Percentiles rank a stretch among this genome's conserved stretches.
Conservation (phyloP, 2,797 vertebrate genomes). For the Podarcis lilfordi region DNA sequence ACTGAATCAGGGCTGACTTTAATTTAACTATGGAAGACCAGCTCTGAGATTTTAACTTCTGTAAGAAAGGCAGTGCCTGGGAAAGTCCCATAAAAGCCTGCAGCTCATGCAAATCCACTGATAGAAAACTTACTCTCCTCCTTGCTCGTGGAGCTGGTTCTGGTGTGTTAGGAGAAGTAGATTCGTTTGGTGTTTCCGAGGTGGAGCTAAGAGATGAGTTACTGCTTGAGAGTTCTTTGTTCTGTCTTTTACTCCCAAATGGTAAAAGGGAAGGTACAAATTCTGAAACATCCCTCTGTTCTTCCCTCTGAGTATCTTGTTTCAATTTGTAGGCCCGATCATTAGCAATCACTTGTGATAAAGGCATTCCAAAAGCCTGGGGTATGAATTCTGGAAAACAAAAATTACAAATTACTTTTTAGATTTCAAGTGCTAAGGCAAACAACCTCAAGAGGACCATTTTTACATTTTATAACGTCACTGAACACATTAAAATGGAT, state of each 20-base stretch:
- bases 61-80: not conserved
- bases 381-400: conserved; percentile 85
- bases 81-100: not conserved
- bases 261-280: conserved; percentile 90
- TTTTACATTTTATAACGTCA: not conserved
- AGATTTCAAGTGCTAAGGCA: conserved; percentile 14
- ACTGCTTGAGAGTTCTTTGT: conserved; percentile 97
- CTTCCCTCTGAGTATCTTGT: conserved; percentile 87
- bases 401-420: conserved; percentile 34
- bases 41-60: not conserved
- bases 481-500: not conserved
- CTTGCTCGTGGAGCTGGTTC: conserved; percentile 86
- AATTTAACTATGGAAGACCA: not conserved
- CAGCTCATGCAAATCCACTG: fast-evolving
- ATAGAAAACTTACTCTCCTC: conserved; percentile 86
- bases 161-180: conserved; percentile 83
- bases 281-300: conserved; percentile 88
- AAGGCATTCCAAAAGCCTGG: conserved; percentile 93
- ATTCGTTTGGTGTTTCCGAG: conserved; percentile 92
- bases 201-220: conserved; percentile 98
- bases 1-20: conserved; percentile 3
- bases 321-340: conserved; percentile 92
- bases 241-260: conserved; percentile 85
- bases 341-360: conserved; percentile 95
- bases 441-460: not conserved